These are phyloP conservation scores for Aquatica leii DNA, from an alignment of 2,888 invertebrate species.

Conservation along the genomic window DNA sequence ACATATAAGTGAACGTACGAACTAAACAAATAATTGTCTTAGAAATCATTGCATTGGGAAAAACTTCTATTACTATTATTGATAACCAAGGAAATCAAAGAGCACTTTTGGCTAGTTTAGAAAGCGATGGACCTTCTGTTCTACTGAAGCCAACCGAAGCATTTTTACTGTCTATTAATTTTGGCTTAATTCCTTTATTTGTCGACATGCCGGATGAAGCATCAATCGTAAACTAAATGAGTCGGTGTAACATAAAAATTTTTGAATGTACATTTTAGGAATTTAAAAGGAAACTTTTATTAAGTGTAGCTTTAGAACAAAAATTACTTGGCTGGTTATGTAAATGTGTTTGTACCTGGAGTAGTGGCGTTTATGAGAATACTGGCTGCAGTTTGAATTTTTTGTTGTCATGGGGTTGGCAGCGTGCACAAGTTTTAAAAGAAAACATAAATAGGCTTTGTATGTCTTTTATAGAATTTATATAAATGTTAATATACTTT, in stretches of 20 bases:
- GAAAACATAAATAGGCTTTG: constrained; percentile 72
- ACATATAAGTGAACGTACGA: not conserved
- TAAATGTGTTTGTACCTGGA: constrained; percentile 80
- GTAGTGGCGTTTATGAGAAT: constrained; percentile 76
- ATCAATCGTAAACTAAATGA: no score
- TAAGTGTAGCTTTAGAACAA: constrained; percentile 84
- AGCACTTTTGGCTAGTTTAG: constrained; percentile 67
- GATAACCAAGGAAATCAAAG: constrained; percentile 70
- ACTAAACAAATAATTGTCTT: not conserved
- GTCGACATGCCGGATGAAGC: constrained; percentile 55
- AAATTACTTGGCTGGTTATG: constrained; percentile 75
- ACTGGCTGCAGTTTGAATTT: constrained; percentile 73
- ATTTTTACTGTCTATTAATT: constrained; percentile 65
- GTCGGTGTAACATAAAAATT: no score
- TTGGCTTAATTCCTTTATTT: constrained; percentile 69
- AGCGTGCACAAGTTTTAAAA: constrained; percentile 74
- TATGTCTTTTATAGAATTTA: constrained; percentile 49
- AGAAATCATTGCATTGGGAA: constrained; percentile 62
- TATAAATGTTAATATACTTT: not conserved
- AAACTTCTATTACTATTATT: constrained; percentile 62
- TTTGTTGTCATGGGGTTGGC: constrained; percentile 84
- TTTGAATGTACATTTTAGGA: constrained; percentile 50
- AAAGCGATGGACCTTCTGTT: constrained; percentile 67
- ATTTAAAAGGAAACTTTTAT: constrained; percentile 75
- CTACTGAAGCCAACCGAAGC: constrained; percentile 68